These are phyloP conservation scores for Chauna torquata DNA, from an alignment of 2,113 vertebrate species.

Conservation along the genomic window DNA sequence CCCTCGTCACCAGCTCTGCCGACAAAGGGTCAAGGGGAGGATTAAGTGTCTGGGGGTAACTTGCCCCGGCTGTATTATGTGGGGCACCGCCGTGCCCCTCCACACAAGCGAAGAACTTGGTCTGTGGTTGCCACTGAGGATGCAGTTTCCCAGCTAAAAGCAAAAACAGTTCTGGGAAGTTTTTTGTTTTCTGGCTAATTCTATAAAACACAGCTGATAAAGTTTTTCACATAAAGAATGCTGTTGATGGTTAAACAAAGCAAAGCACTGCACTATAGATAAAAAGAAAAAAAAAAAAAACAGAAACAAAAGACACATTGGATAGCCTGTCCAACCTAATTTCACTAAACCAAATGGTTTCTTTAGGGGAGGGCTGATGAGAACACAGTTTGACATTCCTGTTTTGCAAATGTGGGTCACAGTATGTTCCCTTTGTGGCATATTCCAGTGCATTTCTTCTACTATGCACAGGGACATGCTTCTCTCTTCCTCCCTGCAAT, in stretches of 20 bases:
- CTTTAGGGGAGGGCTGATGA: conserved; percentile 71
- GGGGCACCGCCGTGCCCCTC: background rate
- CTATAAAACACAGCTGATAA: background rate
- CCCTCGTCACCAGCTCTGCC: background rate
- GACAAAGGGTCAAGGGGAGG: background rate
- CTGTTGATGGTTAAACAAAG: conserved; percentile 8
- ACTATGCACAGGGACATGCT: background rate
- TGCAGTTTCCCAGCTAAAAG: background rate
- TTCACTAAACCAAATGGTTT: conserved; percentile 42
- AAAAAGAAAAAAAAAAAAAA: background rate
- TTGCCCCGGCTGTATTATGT: background rate
- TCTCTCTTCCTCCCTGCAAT: background rate
- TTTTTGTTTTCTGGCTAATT: conserved; percentile 9
- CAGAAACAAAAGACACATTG: conserved; percentile 1
- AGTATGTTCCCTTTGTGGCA: background rate
- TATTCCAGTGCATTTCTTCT: background rate
- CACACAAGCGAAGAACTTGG: background rate
- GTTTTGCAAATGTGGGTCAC: conserved; percentile 73
- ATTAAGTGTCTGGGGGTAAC: accelerated
- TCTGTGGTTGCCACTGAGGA: background rate
- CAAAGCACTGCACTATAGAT: background rate
- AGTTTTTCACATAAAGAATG: background rate
- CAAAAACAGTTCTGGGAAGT: background rate
- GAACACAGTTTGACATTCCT: conserved; percentile 69
- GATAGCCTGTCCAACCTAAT: conserved; percentile 49